Base-by-base conservation (phyloP, 2,113 vertebrate genomes). In the Corynorhinus townsendii region DNA sequence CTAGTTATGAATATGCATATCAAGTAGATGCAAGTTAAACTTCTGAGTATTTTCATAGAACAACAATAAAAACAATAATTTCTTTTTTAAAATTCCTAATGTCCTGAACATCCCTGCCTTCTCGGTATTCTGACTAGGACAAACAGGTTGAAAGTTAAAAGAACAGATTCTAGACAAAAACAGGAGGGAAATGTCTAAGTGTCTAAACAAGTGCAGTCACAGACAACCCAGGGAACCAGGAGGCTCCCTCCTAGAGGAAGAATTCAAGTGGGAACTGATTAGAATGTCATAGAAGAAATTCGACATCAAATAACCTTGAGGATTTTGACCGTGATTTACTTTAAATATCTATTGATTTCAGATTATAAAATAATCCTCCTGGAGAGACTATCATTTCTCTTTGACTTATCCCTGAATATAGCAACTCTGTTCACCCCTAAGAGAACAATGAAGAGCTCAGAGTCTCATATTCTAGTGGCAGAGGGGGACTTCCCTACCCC, bases 31-130 rank as follows among this genome's bases (percentile, higher is more conserved):
- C 11, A 81, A 62, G 28, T 83, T 91, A 82, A 91, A 62, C 45
- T 76, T 89, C 38, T 80, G 49, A 80, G 40, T 86, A 62, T 82
- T 91, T 75, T 68, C 52, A 95, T 59, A 59, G 79, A 91, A 96
- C 82, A 38, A 26, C 69, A 96, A 40, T 59, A 82, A 81, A 20
- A 81, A 56, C 24, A 45, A 22, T 62, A 35, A 68, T 88, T 73
- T 66, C 16, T 45, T 96, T 93, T 77, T 68, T 10, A 3, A n/a
- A 79, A 88, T 35, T 81, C 28, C 28, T 68, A 64, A 49, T 83
- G 47, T 91, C 7, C 59, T 45, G 38, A 81, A 72, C n/a, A 47
- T 52, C 30, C n/a, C 24, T 45, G 26, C 12, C 30, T 83, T 59
- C n/a, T 54, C 56, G 11, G 19, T 77, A 28, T 88, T 77, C 47